Evolutionary conservation across 2,888 invertebrate genomes (phyloP).

Genomic region (Hydrotaea cyrtoneurina): DNA sequence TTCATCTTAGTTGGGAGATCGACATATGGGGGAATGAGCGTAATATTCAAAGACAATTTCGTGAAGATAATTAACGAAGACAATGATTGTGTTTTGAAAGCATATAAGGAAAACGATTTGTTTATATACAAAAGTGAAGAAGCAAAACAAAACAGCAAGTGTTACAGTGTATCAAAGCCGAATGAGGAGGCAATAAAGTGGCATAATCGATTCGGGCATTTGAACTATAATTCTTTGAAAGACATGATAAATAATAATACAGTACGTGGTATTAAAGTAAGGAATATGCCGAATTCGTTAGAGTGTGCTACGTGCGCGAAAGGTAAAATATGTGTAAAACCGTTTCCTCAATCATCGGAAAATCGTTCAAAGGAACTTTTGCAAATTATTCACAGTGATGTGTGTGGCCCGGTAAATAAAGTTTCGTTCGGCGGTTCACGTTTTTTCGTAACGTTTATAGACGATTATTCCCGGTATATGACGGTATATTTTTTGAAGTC

Average conservation of each 20-base stretch:
- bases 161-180: not conserved
- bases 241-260: slow-evolving; percentile 37
- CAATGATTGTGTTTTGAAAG: slow-evolving; percentile 31
- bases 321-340: slow-evolving; percentile 60
- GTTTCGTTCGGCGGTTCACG: slow-evolving; percentile 26
- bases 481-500: too few species aligned
- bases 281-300: slow-evolving; percentile 14
- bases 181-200: slow-evolving; percentile 41
- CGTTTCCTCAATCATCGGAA: too few species aligned
- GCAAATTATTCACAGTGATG: too few species aligned
- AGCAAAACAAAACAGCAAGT: not conserved
- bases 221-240: slow-evolving; percentile 39
- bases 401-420: not conserved
- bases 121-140: slow-evolving; percentile 26
- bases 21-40: slow-evolving; percentile 18
- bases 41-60: slow-evolving; percentile 27
- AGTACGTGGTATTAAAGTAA: slow-evolving; percentile 42
- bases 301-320: slow-evolving; percentile 56
- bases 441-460: slow-evolving; percentile 59
- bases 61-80: slow-evolving; percentile 36
- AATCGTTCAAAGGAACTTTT: slow-evolving; percentile 41
- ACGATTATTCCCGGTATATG: too few species aligned
- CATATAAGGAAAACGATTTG: slow-evolving; percentile 14
- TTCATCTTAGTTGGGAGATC: slow-evolving; percentile 41
- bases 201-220: slow-evolving; percentile 51